phyloP scores from a whole-genome alignment of 1,140 invertebrate species.

The Dryas iulia region DNA sequence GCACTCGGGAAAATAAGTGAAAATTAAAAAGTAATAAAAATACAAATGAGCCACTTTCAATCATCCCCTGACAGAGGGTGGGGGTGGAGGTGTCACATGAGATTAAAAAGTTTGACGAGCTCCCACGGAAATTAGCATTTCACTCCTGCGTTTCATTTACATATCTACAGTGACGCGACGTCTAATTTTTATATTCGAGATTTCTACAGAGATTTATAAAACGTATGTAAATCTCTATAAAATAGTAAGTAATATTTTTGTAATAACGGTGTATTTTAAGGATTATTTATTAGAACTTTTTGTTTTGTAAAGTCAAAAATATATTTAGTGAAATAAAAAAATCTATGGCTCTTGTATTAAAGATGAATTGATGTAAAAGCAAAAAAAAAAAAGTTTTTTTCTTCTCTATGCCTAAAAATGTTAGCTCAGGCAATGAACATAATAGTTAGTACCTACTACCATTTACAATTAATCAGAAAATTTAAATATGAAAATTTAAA shows the following conservation, averaged over 20 bases:
- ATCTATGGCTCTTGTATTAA: too few relatives aligned
- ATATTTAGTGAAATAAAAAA: too few relatives aligned
- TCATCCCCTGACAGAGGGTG: conserved; percentile 65
- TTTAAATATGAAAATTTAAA: too few relatives aligned
- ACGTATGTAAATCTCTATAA: too few relatives aligned
- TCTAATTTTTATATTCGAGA: conserved; percentile 47
- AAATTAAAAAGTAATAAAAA: conserved; percentile 80
- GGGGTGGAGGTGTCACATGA: conserved; percentile 68
- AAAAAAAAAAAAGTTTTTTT: too few relatives aligned
- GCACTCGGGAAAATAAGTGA: conserved; percentile 63
- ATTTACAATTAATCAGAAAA: too few relatives aligned
- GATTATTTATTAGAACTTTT: too few relatives aligned
- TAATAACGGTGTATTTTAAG: not conserved
- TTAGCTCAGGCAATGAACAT: too few relatives aligned
- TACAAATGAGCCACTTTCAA: conserved; percentile 77
- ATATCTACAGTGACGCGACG: conserved; percentile 35
- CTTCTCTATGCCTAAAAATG: too few relatives aligned
- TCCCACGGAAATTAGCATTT: conserved; percentile 80
- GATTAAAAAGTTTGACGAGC: conserved; percentile 77
- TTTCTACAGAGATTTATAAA: not conserved
- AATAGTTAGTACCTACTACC: too few relatives aligned
- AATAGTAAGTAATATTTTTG: not conserved
- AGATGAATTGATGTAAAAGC: too few relatives aligned
- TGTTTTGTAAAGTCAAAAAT: too few relatives aligned
- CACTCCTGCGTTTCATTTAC: conserved; percentile 60